Percentiles rank a stretch among this genome's conserved stretches.
phyloP scores from a whole-genome alignment of 2,888 invertebrate species.

The Exephanes ischioxanthus region DNA sequence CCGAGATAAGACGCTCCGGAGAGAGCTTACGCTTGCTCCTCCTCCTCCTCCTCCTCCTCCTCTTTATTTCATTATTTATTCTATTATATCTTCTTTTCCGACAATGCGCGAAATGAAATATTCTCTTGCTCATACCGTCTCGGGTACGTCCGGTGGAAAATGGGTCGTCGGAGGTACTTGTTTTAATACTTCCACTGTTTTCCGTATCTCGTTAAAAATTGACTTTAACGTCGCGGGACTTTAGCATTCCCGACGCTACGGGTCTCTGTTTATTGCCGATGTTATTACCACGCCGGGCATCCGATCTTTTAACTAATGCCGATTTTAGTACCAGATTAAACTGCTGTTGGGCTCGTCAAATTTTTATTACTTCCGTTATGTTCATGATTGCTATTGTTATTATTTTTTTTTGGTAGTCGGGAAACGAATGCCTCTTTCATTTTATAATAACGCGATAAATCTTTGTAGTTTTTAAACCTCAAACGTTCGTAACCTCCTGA shows the following conservation, averaged over 20 bases:
- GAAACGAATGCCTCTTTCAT: too few species aligned
- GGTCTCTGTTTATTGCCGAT: slow-evolving; percentile 36
- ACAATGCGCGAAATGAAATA: slow-evolving; percentile 48
- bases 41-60: background rate
- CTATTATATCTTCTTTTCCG: slow-evolving; percentile 43
- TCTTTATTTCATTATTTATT: slow-evolving; percentile 26
- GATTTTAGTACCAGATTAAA: background rate
- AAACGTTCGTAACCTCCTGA: too few species aligned
- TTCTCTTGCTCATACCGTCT: slow-evolving; percentile 20
- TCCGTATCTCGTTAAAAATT: slow-evolving; percentile 36
- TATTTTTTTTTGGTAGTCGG: too few species aligned
- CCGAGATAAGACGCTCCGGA: background rate
- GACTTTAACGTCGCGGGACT: slow-evolving; percentile 41
- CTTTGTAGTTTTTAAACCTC: too few species aligned
- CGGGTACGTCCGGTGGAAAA: slow-evolving; percentile 14
- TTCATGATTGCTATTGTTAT: too few species aligned
- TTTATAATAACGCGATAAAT: too few species aligned
- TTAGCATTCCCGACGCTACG: background rate
- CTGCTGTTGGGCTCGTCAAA: background rate
- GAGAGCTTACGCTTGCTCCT: slow-evolving; percentile 6
- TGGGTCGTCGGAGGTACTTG: slow-evolving; percentile 25
- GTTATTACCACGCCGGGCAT: slow-evolving; percentile 24
- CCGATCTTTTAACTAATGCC: slow-evolving; percentile 20
- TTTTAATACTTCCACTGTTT: slow-evolving; percentile 37
- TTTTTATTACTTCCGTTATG: slow-evolving; percentile 1